Evolutionary conservation across 2,113 vertebrate genomes (phyloP).

Genomic region (Climacteris rufus): DNA sequence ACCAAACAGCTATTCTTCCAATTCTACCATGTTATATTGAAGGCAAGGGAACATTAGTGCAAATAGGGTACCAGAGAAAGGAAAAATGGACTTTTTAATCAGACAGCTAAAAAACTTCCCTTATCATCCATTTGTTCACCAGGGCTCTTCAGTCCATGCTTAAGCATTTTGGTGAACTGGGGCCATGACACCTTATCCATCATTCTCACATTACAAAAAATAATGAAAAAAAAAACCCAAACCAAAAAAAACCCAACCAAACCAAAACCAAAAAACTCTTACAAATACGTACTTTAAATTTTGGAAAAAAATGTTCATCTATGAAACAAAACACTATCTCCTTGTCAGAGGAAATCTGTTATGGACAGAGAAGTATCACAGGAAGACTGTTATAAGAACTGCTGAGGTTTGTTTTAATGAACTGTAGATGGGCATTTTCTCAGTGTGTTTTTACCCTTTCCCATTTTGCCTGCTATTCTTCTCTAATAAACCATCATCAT

Average conservation of each 20-base stretch:
- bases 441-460: not conserved
- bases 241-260: too few relatives aligned
- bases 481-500: not conserved
- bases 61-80: not conserved
- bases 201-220: accelerated
- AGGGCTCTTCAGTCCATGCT: not conserved
- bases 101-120: not conserved
- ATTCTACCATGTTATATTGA: not conserved
- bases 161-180: not conserved
- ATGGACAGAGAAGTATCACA: not conserved
- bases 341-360: not conserved
- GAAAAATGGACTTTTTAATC: not conserved
- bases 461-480: not conserved
- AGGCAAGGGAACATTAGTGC: not conserved
- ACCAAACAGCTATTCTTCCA: not conserved
- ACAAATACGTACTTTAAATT: not conserved
- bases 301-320: not conserved
- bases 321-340: not conserved
- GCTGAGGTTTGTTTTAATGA: not conserved
- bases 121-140: not conserved
- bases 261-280: not conserved
- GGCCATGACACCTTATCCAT: not conserved
- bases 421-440: not conserved
- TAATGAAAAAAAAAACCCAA: too few relatives aligned
- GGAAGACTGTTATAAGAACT: not conserved